Evolutionary conservation across 2,113 vertebrate genomes (phyloP).

Genomic region (Oryzias woworae): DNA sequence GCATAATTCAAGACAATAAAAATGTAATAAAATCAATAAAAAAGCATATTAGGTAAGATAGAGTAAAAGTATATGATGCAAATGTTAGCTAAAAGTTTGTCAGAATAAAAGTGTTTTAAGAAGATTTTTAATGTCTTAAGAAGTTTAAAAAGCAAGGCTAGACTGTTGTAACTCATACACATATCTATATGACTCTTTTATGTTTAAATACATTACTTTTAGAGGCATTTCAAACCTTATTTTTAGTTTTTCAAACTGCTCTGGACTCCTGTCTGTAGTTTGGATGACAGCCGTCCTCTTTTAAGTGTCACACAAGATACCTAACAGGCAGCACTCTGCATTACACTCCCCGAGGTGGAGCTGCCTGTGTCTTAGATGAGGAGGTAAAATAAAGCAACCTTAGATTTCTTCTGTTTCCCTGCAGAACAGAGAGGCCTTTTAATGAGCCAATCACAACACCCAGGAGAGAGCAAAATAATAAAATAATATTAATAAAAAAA

Average conservation of each 20-base stretch:
- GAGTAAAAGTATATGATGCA: no score
- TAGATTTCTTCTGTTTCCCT: constrained; percentile 46
- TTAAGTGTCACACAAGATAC: constrained; percentile 28
- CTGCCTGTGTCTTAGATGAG: constrained; percentile 40
- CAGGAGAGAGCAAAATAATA: constrained; percentile 25
- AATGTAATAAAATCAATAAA: no score
- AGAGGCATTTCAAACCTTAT: constrained; percentile 12
- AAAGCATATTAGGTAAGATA: no score
- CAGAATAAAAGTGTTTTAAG: no score
- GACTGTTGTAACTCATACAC: no score
- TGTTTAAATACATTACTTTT: no score
- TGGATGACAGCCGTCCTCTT: constrained; percentile 45
- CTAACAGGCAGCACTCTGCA: constrained; percentile 52
- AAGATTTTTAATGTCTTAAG: no score
- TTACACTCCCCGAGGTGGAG: constrained; percentile 51
- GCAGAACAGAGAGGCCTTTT: constrained; percentile 33
- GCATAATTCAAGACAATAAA: no score
- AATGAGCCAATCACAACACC: constrained; percentile 46
- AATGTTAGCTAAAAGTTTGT: no score
- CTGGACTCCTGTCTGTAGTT: constrained; percentile 47
- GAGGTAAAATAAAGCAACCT: constrained; percentile 30
- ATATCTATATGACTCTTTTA: no score
- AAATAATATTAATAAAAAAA: constrained; percentile 4
- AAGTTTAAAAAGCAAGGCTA: no score
- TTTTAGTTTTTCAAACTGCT: constrained; percentile 41